Evolutionary conservation across 2,888 invertebrate species (phyloP), one percentile per base, ranked within the genome.

Genomic region (Caradrina kadenii): DNA sequence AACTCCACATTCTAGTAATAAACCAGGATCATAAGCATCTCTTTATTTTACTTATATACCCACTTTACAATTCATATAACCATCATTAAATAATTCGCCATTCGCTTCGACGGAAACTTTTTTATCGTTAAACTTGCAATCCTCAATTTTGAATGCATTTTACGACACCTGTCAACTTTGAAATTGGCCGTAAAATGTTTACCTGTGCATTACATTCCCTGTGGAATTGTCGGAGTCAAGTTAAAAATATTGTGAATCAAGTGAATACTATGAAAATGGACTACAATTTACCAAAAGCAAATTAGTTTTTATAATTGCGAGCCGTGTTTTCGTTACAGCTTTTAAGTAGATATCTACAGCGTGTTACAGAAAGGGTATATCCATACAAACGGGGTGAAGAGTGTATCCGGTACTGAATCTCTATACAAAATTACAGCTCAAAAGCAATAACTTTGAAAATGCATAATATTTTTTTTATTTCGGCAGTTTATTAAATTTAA

Each of bases 141-240:
- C 63, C 70, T 53, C 74, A 80, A 81, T 77, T 83, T 83, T 58
- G 55, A 71, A 74, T 83, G 81, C 83, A 83, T 83, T 81, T 81
- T 72, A 83, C 74, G 77, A 83, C 74, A 81, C 63, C 71, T 72
- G 71, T 63, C 81, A 71, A 83, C 66, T 81, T 83, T 77, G 60
- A 50, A 81, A 81, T 81, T 67, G 68, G 59, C 63, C 68, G 60
- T 83, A 71, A 81, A 80, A 81, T 77, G 70, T 83, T 71, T 81
- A 81, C 72, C 66, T 53, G 64, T 50, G 63, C 62, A 66, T 65
- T 66, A 73, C 60, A 22, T 48, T 49, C 79, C 82, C 64, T 13
- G 19, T 19, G 64, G 73, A 39, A 50, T 64, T 42, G 55, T 21
- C 13, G 48, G 15, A 56, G 52, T 53, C 31, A 60, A 63, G 35